Conservation (phyloP, 2,888 invertebrate genomes). For the Torymus aiolomorphi region DNA sequence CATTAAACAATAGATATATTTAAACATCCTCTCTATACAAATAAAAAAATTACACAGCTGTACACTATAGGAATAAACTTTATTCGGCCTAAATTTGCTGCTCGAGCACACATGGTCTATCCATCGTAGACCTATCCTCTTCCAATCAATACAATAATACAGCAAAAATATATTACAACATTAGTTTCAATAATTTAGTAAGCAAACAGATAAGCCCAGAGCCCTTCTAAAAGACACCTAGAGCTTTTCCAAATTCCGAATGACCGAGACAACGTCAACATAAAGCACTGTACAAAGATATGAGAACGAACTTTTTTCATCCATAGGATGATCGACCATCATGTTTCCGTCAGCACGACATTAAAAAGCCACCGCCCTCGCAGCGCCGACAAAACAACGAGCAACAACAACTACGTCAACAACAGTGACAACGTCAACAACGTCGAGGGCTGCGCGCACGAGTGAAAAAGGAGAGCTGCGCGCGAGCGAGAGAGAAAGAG, state of each 20-base stretch:
- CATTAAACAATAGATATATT: too few relatives aligned
- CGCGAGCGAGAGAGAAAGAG: background rate
- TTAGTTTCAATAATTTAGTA: background rate
- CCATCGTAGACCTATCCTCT: slow-evolving; percentile 7
- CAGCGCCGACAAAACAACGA: background rate
- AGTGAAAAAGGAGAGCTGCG: background rate
- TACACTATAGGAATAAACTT: too few relatives aligned
- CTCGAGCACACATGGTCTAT: slow-evolving; percentile 15
- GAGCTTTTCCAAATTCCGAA: background rate
- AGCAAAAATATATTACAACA: background rate
- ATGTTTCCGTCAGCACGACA: slow-evolving; percentile 26
- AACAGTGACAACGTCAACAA: background rate
- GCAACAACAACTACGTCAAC: background rate
- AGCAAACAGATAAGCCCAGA: slow-evolving; percentile 14
- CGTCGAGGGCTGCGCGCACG: background rate
- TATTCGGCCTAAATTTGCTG: background rate
- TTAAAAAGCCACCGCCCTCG: slow-evolving; percentile 5
- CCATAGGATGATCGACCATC: slow-evolving; percentile 48
- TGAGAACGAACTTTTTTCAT: slow-evolving; percentile 48
- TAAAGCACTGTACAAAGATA: background rate
- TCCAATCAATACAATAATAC: slow-evolving; percentile 24
- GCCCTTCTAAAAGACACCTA: background rate
- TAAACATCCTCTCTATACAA: too few relatives aligned
- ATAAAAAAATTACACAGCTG: too few relatives aligned
- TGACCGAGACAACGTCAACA: slow-evolving; percentile 1